Evolutionary conservation across 2,113 vertebrate species (phyloP), one percentile per base, ranked within the genome.

Genomic region (Merops nubicus): DNA sequence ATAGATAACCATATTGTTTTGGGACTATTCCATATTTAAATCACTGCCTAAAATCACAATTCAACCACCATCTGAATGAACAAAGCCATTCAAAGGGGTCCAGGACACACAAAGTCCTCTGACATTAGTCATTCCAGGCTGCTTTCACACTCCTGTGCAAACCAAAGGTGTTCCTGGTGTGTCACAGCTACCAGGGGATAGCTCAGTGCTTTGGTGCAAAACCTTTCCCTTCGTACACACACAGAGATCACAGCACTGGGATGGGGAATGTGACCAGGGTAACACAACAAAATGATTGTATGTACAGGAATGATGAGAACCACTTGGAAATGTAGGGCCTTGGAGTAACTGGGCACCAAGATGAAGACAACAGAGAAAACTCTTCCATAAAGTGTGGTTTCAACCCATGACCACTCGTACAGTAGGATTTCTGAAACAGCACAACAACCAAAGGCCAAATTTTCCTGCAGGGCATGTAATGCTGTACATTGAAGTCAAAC

Each of bases 21-120:
- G 7, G 38, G 38, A 92, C 72, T 54, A 67, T 36, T 96, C 89
- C 53, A 83, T 85, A 93, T 90, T 95, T 92, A 92, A 97, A 95
- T 87, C 43, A 63, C 38, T 25, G 25, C 56, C 28, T 29, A 54
- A 85, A 36, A 84, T 60, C 33, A 88, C 75, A 93, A 88, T 91
- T 70, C 76, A 92, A 40, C 47, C 73, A 84, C 73, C 88, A 81
- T 29, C 34, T 53, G 73, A 92, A 84, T 4, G 68, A 96, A 93
- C 91, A 90, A 89, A 94, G 85, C 64, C 67, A 85, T 92, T 92
- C 83, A 88, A 36, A 81, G 0, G 48, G 16, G 13, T 75, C 70
- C 60, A 78, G 83, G 73, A 75, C 26, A 62, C 23, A 91, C 88
- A 73, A 73, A 91, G 54, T 73, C 77, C 69, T 77, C 80, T 63